Conservation (phyloP, 2,888 invertebrate genomes). For the Chelonus formosanus region DNA sequence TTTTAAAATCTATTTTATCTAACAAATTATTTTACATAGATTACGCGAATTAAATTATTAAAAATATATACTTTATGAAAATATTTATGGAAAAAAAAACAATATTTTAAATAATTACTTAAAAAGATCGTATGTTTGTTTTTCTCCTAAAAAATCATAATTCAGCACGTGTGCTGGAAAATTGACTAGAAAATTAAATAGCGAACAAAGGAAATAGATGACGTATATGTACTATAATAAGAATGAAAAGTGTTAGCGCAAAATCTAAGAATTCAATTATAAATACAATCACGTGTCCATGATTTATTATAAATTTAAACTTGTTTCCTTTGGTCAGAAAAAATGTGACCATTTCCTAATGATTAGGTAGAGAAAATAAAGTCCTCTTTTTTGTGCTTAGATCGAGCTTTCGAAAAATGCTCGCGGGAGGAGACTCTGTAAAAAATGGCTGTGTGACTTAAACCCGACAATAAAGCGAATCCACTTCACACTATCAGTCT, state of each 20-base stretch:
- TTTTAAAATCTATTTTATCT: too few species aligned
- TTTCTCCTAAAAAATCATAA: conserved; percentile 14
- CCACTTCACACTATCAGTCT: conserved; percentile 28
- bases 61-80: too few species aligned
- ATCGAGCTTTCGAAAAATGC: conserved; percentile 4
- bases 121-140: too few species aligned
- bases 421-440: conserved; percentile 1
- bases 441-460: conserved; percentile 21
- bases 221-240: neutral
- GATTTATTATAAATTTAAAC: conserved; percentile 9
- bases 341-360: conserved; percentile 11
- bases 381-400: conserved; percentile 16
- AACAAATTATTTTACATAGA: too few species aligned
- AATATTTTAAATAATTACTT: too few species aligned
- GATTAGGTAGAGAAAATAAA: conserved; percentile 25
- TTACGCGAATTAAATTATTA: too few species aligned
- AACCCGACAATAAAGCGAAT: conserved; percentile 6
- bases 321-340: conserved; percentile 6
- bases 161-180: conserved; percentile 38
- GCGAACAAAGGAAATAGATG: conserved; percentile 16
- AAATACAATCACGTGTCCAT: neutral
- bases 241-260: neutral
- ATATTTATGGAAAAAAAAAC: too few species aligned
- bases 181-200: conserved; percentile 44
- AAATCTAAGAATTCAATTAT: neutral